Base-by-base conservation (phyloP, 1,140 invertebrate species). In the Sinella curviseta region DNA sequence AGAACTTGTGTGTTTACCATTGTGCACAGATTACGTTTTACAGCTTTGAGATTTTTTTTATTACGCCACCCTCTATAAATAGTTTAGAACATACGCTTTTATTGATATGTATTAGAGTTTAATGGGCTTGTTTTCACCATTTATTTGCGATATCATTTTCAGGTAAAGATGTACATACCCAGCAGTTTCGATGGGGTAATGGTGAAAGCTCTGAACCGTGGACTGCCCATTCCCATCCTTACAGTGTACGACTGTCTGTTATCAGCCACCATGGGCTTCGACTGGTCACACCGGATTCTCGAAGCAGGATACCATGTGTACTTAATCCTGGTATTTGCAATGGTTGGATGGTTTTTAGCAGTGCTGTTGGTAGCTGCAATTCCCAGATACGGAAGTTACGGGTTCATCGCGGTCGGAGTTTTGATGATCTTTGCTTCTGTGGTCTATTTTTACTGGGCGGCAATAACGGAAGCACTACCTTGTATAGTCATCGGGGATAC, bases 391-490 rank as follows among this genome's bases (percentile, higher is more conserved):
- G 78, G 80, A 34, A 76, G 67, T 39, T 84, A 81, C 55, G 78
- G 75, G n/a, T 84, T 84, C 35, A 81, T 84, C 26, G 78, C 48
- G 12, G 75, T 80, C 39, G 83, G 83, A 17, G 14, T 35, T 36
- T 65, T 84, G 33, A 77, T 84, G 78, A 77, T 81, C 17, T 57
- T 74, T 14, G 78, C 76, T 17, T 39, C 48, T 12, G 34, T 84
- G n/a, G 70, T 81, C 24, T 84, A 82, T 54, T 84, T 84, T 67
- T 80, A 81, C 35, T 84, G 83, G 83, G 80, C 78, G 1, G 34
- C 24, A 17, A 77, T 80, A 20, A 31, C 77, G 2, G 14, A 60
- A 1, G 75, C 75, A 16, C 77, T 81, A n/a, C 83, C 83, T 28
- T 80, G 79, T 31, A 84, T 84, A 75, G 77, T 78, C 74, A 81